Base-by-base conservation (phyloP, 1,140 invertebrate genomes). In the Planococcus citri region DNA sequence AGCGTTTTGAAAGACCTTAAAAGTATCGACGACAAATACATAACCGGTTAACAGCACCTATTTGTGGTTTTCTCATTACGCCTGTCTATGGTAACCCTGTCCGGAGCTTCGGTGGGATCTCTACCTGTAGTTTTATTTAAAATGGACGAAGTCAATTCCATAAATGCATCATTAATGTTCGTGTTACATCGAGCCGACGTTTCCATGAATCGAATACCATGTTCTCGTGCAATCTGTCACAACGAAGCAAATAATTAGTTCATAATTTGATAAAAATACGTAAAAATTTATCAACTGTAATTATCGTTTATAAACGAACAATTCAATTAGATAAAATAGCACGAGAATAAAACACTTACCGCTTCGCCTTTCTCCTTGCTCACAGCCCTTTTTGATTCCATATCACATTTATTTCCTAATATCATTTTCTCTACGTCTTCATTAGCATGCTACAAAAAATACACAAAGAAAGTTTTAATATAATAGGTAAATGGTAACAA, bases 361-460 rank as follows among this genome's bases (percentile, higher is more conserved):
- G 86, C 85, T 83, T 96, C 91, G 75, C 94, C 94, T 76, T 87
- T 83, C 75, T 94, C 91, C 78, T 87, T 92, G 73, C 85, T 88
- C 71, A 99, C 94, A 76, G 94, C 89, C 81, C 97, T 85, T 81
- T 94, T 96, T 76, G 95, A 94, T 77, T 95, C 91, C 90, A 98
- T 95, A 84, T 99, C 97, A 87, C 95, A 97, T 84, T 99, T 99
- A 80, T 99, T 99, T 69, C 97, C 97, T 74, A 99, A 82, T 75
- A 99, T 95, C 96, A 99, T 98, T 80, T 98, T 98, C 76, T 98
- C 96, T 69, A 99, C 97, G 85, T 99, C 95, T 82, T 98, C 96
- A 83, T 95, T 98, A 22, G 96, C 97, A 84, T 99, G 95, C 91
- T 95, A 75, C n/a, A n/a, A n/a, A 69, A 73, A 70, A 72, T 51